Evolutionary conservation across 2,113 vertebrate species (phyloP).

Genomic region (Ceyx margarethae): DNA sequence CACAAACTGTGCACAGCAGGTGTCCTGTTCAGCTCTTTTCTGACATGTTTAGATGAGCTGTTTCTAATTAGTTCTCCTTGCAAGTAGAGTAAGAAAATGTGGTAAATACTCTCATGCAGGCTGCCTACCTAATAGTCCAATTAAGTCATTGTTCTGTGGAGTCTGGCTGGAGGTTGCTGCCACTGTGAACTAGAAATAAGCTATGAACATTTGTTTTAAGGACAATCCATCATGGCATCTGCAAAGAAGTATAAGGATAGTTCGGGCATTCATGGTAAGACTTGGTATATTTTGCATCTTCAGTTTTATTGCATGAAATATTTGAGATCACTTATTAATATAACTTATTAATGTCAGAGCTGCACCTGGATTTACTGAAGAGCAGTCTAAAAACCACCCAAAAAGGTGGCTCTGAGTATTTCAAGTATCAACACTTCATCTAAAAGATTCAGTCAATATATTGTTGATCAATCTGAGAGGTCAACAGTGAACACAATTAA

Average conservation of each 20-base stretch:
- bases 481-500: background rate
- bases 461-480: background rate
- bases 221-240: background rate
- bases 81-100: background rate
- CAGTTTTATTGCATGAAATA: background rate
- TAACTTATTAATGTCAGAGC: background rate
- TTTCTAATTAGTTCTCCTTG: constrained; percentile 43
- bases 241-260: background rate
- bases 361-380: background rate
- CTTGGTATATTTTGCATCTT: background rate
- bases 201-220: background rate
- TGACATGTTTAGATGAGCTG: constrained; percentile 6
- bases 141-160: background rate
- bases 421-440: background rate
- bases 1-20: constrained; percentile 7
- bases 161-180: background rate
- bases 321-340: background rate
- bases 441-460: background rate
- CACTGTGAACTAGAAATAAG: background rate
- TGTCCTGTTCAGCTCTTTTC: background rate
- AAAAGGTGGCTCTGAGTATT: background rate
- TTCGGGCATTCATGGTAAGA: background rate
- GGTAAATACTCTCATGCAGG: background rate
- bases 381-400: background rate
- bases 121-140: background rate